phyloP scores from a whole-genome alignment of 2,888 invertebrate genomes.

The Argyra leucocephala region DNA sequence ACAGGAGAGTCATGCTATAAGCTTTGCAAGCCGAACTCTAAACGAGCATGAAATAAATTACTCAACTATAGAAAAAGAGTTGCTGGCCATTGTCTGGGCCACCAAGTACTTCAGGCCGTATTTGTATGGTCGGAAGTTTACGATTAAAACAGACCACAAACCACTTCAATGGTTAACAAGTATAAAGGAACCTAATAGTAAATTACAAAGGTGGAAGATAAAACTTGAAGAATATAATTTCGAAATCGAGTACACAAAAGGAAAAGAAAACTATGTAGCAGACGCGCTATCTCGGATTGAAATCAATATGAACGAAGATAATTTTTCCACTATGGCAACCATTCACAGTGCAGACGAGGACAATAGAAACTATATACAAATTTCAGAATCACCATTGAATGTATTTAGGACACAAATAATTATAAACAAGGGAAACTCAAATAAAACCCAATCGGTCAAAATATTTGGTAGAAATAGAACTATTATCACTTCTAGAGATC shows the following conservation, averaged over 20 bases:
- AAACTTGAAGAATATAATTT: too few relatives aligned
- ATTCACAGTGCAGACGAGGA: neutral
- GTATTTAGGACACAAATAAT: slow-evolving; percentile 21
- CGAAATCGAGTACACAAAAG: too few relatives aligned
- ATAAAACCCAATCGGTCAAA: neutral
- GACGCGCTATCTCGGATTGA: slow-evolving; percentile 5
- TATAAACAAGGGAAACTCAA: slow-evolving; percentile 13
- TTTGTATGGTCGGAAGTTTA: slow-evolving; percentile 9
- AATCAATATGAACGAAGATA: neutral
- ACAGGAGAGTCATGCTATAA: slow-evolving; percentile 20
- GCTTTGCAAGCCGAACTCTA: slow-evolving; percentile 12
- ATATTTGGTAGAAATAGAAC: slow-evolving; percentile 6
- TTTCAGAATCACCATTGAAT: slow-evolving; percentile 14
- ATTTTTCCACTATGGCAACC: neutral
- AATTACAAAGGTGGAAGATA: too few relatives aligned
- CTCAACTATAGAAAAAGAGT: slow-evolving; percentile 14
- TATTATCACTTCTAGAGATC: slow-evolving; percentile 3
- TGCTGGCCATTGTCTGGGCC: slow-evolving; percentile 12
- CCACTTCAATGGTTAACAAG: slow-evolving; percentile 12
- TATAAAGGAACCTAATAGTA: too few relatives aligned
- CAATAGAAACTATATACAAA: neutral
- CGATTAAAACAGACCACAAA: slow-evolving; percentile 2
- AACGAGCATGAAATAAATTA: slow-evolving; percentile 11
- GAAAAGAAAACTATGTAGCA: slow-evolving; percentile 15
- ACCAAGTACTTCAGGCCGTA: slow-evolving; percentile 13